Conservation (phyloP, 2,888 invertebrate species). For the Oligia latruncula region DNA sequence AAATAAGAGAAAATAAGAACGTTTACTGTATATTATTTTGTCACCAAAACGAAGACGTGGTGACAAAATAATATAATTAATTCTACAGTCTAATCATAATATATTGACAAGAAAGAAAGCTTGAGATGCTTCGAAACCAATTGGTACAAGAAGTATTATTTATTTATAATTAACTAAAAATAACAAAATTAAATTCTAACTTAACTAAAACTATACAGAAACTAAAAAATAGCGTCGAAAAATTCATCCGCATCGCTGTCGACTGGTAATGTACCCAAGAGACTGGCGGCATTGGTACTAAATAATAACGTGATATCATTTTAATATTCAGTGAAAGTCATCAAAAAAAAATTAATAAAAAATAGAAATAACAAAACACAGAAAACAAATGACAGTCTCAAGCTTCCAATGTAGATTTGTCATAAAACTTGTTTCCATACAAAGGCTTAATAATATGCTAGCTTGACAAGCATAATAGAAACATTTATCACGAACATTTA, state of each 20-base stretch:
- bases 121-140: not conserved
- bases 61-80: not conserved
- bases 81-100: not conserved
- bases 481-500: constrained; percentile 37
- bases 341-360: not conserved
- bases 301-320: constrained; percentile 2
- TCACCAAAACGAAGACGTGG: not conserved
- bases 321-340: constrained; percentile 21
- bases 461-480: constrained; percentile 31
- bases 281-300: not conserved
- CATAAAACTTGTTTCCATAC: constrained; percentile 29
- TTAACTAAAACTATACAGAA: too few relatives aligned
- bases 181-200: too few relatives aligned
- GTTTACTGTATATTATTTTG: too few relatives aligned
- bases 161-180: too few relatives aligned
- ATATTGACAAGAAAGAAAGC: not conserved
- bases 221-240: too few relatives aligned
- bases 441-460: constrained; percentile 27
- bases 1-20: too few relatives aligned
- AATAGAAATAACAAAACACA: not conserved
- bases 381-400: constrained; percentile 33
- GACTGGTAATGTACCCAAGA: too few relatives aligned
- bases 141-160: too few relatives aligned
- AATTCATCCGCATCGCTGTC: too few relatives aligned
- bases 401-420: not conserved